Evolutionary conservation across 2,113 vertebrate species (phyloP).

Genomic region (Columba janthina): DNA sequence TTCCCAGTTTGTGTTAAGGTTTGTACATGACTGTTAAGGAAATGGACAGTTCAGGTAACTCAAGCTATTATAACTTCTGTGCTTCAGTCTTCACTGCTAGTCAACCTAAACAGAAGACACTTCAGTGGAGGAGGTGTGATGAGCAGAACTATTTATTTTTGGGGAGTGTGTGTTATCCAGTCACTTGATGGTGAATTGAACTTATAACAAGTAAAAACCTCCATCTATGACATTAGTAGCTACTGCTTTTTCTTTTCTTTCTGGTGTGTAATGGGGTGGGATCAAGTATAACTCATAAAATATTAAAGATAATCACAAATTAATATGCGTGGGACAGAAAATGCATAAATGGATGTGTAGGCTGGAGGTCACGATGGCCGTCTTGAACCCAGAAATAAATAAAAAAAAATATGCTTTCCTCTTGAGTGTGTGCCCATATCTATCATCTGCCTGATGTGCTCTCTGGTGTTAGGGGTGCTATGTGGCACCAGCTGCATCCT

Average conservation of each 20-base stretch:
- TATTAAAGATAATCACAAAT: constrained; percentile 22
- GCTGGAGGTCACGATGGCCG: neutral
- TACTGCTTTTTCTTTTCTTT: neutral
- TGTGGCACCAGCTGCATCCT: neutral
- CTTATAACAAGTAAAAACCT: neutral
- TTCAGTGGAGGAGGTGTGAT: neutral
- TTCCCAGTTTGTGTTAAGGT: neutral
- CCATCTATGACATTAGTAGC: neutral
- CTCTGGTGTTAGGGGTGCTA: neutral
- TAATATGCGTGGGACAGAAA: neutral
- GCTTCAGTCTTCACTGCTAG: neutral
- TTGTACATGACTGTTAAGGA: neutral
- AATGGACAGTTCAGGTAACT: neutral
- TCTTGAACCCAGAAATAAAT: constrained; percentile 22
- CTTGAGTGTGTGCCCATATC: neutral
- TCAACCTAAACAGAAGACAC: neutral
- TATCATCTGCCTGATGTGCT: neutral
- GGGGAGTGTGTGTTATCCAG: neutral
- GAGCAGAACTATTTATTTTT: neutral
- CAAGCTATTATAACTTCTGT: neutral
- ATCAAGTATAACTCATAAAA: constrained; percentile 5
- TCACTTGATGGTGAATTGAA: neutral
- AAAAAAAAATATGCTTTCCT: neutral
- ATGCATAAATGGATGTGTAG: neutral
- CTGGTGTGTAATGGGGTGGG: neutral